These are phyloP conservation scores for Hypanus sabinus DNA, from an alignment of 2,113 vertebrate genomes.

Conservation along the genomic window DNA sequence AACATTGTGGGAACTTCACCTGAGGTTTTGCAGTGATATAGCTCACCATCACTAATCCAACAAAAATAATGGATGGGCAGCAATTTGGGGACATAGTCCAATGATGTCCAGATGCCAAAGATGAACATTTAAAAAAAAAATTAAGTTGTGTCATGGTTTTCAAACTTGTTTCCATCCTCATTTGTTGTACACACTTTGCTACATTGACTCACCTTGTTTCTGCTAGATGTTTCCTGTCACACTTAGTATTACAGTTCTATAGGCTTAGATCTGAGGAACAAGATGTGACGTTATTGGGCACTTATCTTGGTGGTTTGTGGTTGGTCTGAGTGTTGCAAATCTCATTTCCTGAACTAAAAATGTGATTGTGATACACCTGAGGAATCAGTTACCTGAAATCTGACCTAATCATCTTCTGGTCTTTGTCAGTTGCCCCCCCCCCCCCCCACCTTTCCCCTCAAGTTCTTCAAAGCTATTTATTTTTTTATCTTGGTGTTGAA, in stretches of 20 bases:
- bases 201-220: neutral
- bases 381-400: neutral
- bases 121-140: neutral
- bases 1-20: too few species aligned
- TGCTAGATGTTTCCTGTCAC: neutral
- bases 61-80: too few species aligned
- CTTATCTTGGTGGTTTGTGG: neutral
- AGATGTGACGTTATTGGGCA: neutral
- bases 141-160: neutral
- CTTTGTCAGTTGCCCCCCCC: neutral
- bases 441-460: neutral
- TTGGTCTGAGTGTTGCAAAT: neutral
- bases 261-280: neutral
- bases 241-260: neutral
- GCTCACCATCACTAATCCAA: too few species aligned
- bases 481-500: neutral
- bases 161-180: neutral
- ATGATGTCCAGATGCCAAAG: too few species aligned
- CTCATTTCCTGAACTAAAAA: neutral
- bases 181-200: neutral
- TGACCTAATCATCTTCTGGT: neutral
- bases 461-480: neutral
- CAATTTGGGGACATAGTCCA: too few species aligned
- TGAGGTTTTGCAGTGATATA: too few species aligned
- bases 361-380: too few species aligned